These are phyloP conservation scores for Pangasius krempfi DNA, from an alignment of 2,797 vertebrate species.

Conservation along the genomic window DNA sequence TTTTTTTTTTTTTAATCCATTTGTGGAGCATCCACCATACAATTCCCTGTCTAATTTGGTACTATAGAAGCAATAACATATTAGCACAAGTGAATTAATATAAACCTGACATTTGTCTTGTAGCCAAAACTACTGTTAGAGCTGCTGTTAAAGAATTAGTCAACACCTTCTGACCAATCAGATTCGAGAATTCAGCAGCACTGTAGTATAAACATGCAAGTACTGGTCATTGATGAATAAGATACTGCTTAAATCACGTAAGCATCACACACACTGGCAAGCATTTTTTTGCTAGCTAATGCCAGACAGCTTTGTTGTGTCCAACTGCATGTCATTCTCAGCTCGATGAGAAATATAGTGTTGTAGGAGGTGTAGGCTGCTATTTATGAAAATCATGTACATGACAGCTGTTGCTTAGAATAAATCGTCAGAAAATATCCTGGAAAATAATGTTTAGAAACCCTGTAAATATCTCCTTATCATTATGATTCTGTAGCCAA, in stretches of 20 bases:
- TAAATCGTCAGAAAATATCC: neutral
- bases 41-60: neutral
- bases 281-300: neutral
- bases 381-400: neutral
- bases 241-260: neutral
- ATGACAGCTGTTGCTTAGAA: constrained; percentile 1
- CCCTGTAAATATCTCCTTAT: neutral
- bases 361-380: no score
- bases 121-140: neutral
- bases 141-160: neutral
- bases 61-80: neutral
- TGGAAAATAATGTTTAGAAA: neutral
- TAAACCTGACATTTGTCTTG: neutral
- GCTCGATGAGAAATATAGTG: no score
- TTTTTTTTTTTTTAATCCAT: neutral
- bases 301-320: neutral
- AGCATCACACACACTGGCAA: neutral
- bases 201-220: neutral
- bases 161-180: neutral
- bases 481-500: neutral
- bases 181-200: neutral
- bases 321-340: neutral
- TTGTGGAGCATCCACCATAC: neutral
- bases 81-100: neutral
- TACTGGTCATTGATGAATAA: neutral